These are phyloP conservation scores for Himalopsyche kuldschensis DNA, from an alignment of 2,888 invertebrate genomes.

Conservation along the genomic window DNA sequence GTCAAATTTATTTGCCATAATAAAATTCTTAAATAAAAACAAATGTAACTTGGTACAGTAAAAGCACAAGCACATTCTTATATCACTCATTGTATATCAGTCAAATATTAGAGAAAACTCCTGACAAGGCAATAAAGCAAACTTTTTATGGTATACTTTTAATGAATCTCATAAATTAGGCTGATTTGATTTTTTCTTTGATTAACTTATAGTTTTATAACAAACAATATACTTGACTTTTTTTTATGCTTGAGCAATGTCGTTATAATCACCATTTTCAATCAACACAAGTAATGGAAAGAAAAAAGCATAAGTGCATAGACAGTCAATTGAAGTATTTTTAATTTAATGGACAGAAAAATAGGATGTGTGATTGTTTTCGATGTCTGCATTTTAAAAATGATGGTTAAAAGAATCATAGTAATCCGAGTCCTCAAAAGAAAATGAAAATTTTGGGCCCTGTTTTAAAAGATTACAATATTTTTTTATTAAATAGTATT, in stretches of 20 bases:
- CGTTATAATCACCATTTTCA: not conserved
- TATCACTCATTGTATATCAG: slow-evolving; percentile 57
- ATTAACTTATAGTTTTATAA: not conserved
- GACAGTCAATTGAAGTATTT: not conserved
- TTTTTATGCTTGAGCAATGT: not conserved
- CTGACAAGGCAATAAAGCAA: slow-evolving; percentile 40
- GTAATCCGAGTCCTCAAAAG: too few species aligned
- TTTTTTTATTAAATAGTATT: too few species aligned
- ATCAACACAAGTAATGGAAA: not conserved
- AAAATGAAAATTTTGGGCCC: too few species aligned
- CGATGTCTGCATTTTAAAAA: too few species aligned
- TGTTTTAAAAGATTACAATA: too few species aligned
- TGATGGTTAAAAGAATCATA: too few species aligned
- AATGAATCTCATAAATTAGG: not conserved
- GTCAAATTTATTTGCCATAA: slow-evolving; percentile 37
- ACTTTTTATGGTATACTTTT: slow-evolving; percentile 4
- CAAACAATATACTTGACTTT: not conserved
- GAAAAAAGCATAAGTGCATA: not conserved
- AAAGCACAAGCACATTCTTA: slow-evolving; percentile 57
- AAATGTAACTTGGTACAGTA: slow-evolving; percentile 53
- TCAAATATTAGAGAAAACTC: slow-evolving; percentile 48
- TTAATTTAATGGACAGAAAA: not conserved
- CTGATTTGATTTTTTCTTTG: not conserved
- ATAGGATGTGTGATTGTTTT: too few species aligned
- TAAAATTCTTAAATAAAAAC: slow-evolving; percentile 40